Evolutionary conservation across 2,888 invertebrate species (phyloP).

Genomic region (Arge pagana): DNA sequence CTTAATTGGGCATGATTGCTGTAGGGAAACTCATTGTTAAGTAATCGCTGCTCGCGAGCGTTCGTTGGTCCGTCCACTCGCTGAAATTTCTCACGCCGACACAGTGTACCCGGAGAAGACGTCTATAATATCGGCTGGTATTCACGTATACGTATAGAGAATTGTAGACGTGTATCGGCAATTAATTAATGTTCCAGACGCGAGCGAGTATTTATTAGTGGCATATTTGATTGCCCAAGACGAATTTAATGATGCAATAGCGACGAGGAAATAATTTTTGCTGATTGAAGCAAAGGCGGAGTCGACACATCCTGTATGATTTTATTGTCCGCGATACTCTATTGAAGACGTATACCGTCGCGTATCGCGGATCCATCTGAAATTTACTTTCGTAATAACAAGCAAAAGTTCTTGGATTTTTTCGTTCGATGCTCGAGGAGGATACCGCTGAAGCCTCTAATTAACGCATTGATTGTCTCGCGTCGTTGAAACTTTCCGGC

Average conservation of each 20-base stretch:
- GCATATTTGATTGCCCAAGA: slow-evolving; percentile 43
- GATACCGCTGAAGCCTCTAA: slow-evolving; percentile 35
- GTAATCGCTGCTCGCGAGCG: slow-evolving; percentile 35
- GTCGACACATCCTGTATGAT: slow-evolving; percentile 14
- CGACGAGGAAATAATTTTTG: slow-evolving; percentile 15
- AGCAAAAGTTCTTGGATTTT: not conserved
- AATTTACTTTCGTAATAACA: not conserved
- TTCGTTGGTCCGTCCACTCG: slow-evolving; percentile 16
- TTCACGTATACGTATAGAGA: not conserved
- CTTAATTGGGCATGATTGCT: slow-evolving; percentile 13
- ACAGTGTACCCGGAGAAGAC: not conserved
- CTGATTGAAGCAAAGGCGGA: slow-evolving; percentile 9
- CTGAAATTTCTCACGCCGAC: slow-evolving; percentile 26
- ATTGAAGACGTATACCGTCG: too few relatives aligned
- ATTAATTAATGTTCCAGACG: slow-evolving; percentile 38
- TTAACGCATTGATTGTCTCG: slow-evolving; percentile 48
- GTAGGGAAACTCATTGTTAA: slow-evolving; percentile 6
- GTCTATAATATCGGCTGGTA: not conserved
- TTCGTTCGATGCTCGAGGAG: slow-evolving; percentile 21
- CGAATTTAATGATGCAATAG: slow-evolving; percentile 46
- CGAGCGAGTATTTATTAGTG: slow-evolving; percentile 38
- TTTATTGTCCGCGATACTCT: not conserved
- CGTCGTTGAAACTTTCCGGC: slow-evolving; percentile 41
- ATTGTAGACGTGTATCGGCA: slow-evolving; percentile 22
- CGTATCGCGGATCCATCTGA: too few relatives aligned